A percentile compares a stretch with the other conserved stretches of the same genome.
These are phyloP conservation scores for Callithrix jacchus DNA, from an alignment of 2,113 vertebrate genomes.

Conservation along the genomic window DNA sequence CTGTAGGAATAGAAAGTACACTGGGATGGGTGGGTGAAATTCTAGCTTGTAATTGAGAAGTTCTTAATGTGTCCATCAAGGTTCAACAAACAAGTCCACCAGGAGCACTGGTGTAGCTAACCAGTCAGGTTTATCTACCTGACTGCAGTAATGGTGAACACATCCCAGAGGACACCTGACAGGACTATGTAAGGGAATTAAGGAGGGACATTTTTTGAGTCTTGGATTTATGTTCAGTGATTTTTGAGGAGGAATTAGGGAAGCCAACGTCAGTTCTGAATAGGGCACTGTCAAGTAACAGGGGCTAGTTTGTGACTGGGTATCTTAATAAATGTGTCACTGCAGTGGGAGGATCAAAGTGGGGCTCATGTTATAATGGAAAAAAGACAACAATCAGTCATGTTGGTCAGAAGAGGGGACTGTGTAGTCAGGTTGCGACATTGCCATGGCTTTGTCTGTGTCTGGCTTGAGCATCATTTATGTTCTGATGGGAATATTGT, in stretches of 20 bases:
- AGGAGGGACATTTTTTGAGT: background rate
- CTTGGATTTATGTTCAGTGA: background rate
- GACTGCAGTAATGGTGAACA: background rate
- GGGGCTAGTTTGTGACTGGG: background rate
- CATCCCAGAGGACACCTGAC: background rate
- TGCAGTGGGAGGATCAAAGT: background rate
- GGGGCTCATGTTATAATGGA: too few species aligned
- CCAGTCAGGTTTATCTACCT: background rate
- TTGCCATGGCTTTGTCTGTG: background rate
- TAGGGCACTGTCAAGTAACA: too few species aligned
- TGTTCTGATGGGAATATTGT: background rate
- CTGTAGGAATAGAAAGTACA: background rate
- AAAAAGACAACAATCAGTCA: background rate
- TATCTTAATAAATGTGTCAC: background rate
- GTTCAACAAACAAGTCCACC: background rate
- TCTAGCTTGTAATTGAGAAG: background rate
- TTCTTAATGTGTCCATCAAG: background rate
- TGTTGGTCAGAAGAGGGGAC: background rate
- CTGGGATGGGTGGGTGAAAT: background rate
- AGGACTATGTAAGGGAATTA: background rate
- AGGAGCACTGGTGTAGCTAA: background rate
- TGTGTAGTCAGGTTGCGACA: background rate
- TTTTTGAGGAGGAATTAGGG: background rate
- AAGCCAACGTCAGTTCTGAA: background rate
- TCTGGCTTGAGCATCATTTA: background rate